Evolutionary conservation across 2,797 vertebrate genomes (phyloP).

Genomic region (Jordanella pulchra): DNA sequence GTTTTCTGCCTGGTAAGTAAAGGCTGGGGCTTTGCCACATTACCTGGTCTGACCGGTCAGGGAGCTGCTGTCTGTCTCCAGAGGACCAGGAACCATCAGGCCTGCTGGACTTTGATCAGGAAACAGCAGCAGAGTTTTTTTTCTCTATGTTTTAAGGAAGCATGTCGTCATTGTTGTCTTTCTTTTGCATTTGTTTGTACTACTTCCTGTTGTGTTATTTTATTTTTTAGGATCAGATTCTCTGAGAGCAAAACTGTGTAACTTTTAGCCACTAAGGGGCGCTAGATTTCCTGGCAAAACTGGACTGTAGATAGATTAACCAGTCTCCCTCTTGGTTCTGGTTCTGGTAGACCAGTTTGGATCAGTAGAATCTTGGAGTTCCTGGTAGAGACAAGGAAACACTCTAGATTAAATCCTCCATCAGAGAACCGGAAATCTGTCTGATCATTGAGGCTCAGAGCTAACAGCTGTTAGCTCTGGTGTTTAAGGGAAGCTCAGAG

Average conservation of each 20-base stretch:
- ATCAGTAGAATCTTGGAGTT: no score
- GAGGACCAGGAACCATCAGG: constrained; percentile 13
- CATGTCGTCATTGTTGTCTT: neutral
- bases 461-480: no score
- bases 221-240: neutral
- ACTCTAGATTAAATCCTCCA: no score
- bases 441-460: no score
- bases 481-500: no score
- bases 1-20: constrained; percentile 7
- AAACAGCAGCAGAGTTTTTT: neutral
- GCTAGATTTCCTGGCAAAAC: no score
- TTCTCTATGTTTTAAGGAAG: neutral
- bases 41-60: constrained; percentile 46
- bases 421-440: no score
- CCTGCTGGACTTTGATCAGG: constrained; percentile 46
- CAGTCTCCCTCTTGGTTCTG: no score
- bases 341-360: no score
- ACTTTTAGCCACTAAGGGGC: no score
- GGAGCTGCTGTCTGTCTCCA: constrained; percentile 2
- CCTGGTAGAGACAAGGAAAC: no score
- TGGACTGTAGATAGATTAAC: no score
- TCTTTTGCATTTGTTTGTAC: neutral
- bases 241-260: neutral
- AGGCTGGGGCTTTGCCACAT: constrained; percentile 22
- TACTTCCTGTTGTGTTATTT: neutral